Conservation (phyloP, 2,888 invertebrate genomes). For the Hyposoter dolosus region DNA sequence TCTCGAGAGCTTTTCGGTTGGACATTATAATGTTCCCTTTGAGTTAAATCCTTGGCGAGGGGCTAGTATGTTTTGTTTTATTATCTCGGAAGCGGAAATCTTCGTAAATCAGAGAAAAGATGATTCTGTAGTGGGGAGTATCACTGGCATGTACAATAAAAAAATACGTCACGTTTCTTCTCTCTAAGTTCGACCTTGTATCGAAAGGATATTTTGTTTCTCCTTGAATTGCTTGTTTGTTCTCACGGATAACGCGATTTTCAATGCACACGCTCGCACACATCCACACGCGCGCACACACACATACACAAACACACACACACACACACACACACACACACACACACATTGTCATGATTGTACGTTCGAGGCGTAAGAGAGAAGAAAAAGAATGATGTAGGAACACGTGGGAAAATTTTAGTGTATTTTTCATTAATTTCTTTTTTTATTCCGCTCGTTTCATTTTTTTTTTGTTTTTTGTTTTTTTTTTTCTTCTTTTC, state of each 20-base stretch:
- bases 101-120: constrained; percentile 21
- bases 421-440: background rate
- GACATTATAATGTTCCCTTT: background rate
- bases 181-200: background rate
- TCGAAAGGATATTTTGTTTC: background rate
- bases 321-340: background rate
- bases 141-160: constrained; percentile 16
- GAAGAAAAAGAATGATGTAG: background rate
- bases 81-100: constrained; percentile 23
- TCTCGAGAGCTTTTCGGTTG: background rate
- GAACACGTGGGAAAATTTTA: background rate
- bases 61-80: background rate
- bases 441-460: constrained; percentile 15
- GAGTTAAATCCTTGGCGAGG: background rate
- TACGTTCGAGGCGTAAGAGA: constrained; percentile 28
- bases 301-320: background rate
- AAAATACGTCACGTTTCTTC: constrained; percentile 22
- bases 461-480: background rate
- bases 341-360: constrained; percentile 53
- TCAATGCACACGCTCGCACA: constrained; percentile 16
- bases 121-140: background rate
- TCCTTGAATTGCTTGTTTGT: background rate
- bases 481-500: constrained; percentile 5
- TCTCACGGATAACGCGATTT: constrained; percentile 24
- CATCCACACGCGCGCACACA: background rate